These are phyloP conservation scores for Lytechinus variegatus DNA, from an alignment of 35 echinoderm and acorn worm genomes.

Conservation along the genomic window DNA sequence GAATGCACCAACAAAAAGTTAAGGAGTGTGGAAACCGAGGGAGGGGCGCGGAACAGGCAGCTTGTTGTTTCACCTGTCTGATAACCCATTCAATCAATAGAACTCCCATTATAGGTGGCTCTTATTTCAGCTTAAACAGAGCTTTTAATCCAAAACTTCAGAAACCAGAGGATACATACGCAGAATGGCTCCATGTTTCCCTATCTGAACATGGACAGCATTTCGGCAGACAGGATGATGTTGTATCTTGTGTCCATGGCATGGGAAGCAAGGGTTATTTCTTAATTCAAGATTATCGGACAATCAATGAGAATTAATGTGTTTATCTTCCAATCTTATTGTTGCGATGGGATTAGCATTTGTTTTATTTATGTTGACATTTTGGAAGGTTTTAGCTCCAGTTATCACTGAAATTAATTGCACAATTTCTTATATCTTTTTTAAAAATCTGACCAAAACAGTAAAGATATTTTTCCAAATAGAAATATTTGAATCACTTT, in stretches of 20 bases:
- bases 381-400: no score
- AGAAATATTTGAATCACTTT: neutral
- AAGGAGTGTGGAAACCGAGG: neutral
- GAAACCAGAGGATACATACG: neutral
- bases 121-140: slow-evolving; percentile 26
- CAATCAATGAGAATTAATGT: neutral
- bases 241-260: neutral
- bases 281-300: neutral
- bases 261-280: neutral
- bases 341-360: no score
- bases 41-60: neutral
- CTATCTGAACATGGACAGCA: neutral
- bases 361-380: no score
- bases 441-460: neutral
- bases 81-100: slow-evolving; percentile 29
- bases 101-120: slow-evolving; percentile 25
- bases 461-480: neutral
- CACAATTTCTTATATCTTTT: no score
- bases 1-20: neutral
- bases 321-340: neutral
- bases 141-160: neutral
- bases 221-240: neutral
- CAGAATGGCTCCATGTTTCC: neutral
- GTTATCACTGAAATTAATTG: no score
- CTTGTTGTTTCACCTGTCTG: slow-evolving; percentile 36